Conservation (phyloP, 2,113 vertebrate species). For the Neopipo cinnamomea region DNA sequence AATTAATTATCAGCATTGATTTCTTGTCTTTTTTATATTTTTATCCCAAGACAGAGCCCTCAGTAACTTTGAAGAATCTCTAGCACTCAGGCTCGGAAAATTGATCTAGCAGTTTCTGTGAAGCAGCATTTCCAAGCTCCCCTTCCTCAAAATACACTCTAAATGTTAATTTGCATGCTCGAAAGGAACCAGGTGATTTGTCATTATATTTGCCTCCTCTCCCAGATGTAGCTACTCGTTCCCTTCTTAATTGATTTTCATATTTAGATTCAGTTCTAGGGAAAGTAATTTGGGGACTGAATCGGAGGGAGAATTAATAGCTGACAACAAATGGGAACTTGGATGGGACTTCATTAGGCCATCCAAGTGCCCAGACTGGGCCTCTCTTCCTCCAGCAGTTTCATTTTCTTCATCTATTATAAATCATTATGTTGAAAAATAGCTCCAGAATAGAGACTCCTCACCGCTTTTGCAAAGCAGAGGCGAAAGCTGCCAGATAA, state of each 20-base stretch:
- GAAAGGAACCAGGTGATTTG: neutral
- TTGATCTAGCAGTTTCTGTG: conserved; percentile 9
- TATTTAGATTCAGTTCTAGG: conserved; percentile 13
- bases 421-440: neutral
- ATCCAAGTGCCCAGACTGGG: neutral
- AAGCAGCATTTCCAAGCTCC: neutral
- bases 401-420: neutral
- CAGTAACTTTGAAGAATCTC: conserved; percentile 12
- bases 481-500: neutral
- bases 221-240: neutral
- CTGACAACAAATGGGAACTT: neutral
- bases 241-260: conserved; percentile 48
- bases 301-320: neutral
- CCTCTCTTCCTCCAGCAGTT: neutral
- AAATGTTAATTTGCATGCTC: conserved; percentile 3
- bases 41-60: conserved; percentile 22
- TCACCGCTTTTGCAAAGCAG: neutral
- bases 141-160: neutral
- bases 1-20: conserved; percentile 62
- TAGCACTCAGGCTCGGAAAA: conserved; percentile 14
- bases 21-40: conserved; percentile 52
- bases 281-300: conserved; percentile 19
- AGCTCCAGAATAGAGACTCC: neutral
- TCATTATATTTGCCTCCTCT: neutral
- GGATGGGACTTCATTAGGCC: neutral